Evolutionary conservation across 2,888 invertebrate genomes (phyloP).

Genomic region (Morpho achilles): DNA sequence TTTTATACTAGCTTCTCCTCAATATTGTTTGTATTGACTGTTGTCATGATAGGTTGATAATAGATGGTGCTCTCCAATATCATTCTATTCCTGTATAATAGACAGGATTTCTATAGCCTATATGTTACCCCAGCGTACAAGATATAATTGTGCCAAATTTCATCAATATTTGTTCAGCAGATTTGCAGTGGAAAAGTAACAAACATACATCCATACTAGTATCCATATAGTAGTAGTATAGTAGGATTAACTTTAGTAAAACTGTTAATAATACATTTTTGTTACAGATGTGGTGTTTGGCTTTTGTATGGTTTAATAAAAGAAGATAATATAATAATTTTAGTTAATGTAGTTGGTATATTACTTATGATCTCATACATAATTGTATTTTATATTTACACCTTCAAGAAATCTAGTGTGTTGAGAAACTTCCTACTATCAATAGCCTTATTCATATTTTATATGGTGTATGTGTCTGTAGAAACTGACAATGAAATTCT

Average conservation of each 20-base stretch:
- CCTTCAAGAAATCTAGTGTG: slow-evolving; percentile 83
- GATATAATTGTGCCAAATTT: too few species aligned
- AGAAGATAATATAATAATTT: slow-evolving; percentile 83
- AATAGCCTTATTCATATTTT: slow-evolving; percentile 68
- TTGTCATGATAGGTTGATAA: too few species aligned
- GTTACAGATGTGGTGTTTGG: slow-evolving; percentile 87
- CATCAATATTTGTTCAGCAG: too few species aligned
- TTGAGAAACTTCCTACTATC: slow-evolving; percentile 81
- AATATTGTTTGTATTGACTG: too few species aligned
- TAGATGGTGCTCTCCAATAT: too few species aligned
- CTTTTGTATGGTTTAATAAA: slow-evolving; percentile 88
- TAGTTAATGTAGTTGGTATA: slow-evolving; percentile 88
- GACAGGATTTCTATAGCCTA: too few species aligned
- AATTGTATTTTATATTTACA: slow-evolving; percentile 84
- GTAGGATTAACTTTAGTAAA: neutral
- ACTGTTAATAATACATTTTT: slow-evolving; percentile 15
- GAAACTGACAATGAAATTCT: slow-evolving; percentile 76
- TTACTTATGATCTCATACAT: slow-evolving; percentile 85
- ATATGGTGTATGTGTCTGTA: slow-evolving; percentile 79
- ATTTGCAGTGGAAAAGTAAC: too few species aligned
- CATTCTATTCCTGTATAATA: too few species aligned
- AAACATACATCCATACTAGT: too few species aligned
- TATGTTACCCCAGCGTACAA: too few species aligned
- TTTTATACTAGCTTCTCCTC: too few species aligned
- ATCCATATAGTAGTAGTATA: too few species aligned